These are phyloP conservation scores for Cheilosia scutellata DNA, from an alignment of 2,888 invertebrate genomes.

Conservation along the genomic window DNA sequence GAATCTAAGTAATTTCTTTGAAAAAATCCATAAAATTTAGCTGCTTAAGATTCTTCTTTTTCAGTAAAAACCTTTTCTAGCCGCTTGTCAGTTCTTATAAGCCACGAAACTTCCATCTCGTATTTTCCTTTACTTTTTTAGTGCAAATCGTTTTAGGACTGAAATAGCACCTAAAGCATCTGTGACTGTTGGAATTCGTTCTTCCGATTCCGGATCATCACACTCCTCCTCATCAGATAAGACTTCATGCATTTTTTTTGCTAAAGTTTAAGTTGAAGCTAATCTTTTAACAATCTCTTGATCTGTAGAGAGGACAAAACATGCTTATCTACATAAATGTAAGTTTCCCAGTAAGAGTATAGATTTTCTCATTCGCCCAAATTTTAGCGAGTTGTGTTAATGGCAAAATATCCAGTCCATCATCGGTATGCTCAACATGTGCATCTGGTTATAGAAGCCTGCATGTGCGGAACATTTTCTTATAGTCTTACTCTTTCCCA, in stretches of 20 bases:
- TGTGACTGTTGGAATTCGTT: slow-evolving; percentile 2
- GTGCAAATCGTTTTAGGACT: slow-evolving; percentile 5
- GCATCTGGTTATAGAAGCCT: slow-evolving; percentile 1
- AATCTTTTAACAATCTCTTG: too few species aligned
- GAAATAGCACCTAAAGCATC: slow-evolving; percentile 11
- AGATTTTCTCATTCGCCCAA: neutral
- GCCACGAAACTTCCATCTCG: too few species aligned
- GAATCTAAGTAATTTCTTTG: too few species aligned
- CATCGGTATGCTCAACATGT: slow-evolving; percentile 2
- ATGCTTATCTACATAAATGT: slow-evolving; percentile 4
- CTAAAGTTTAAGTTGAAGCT: too few species aligned
- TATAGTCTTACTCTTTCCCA: neutral
- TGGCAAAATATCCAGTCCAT: slow-evolving; percentile 5
- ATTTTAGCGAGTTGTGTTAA: slow-evolving; percentile 9
- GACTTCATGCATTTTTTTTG: too few species aligned
- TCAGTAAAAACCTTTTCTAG: too few species aligned
- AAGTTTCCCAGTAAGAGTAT: slow-evolving; percentile 1
- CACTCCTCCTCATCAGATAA: neutral
- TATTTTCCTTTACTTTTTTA: neutral
- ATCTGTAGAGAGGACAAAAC: neutral
- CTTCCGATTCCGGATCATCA: neutral
- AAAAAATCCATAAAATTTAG: too few species aligned
- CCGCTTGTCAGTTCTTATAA: too few species aligned
- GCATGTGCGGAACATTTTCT: neutral
- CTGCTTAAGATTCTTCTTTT: too few species aligned